Percentiles rank a stretch among this genome's conserved stretches.
Evolutionary conservation across 2,888 invertebrate genomes (phyloP).

Genomic region (Spodoptera exigua): DNA sequence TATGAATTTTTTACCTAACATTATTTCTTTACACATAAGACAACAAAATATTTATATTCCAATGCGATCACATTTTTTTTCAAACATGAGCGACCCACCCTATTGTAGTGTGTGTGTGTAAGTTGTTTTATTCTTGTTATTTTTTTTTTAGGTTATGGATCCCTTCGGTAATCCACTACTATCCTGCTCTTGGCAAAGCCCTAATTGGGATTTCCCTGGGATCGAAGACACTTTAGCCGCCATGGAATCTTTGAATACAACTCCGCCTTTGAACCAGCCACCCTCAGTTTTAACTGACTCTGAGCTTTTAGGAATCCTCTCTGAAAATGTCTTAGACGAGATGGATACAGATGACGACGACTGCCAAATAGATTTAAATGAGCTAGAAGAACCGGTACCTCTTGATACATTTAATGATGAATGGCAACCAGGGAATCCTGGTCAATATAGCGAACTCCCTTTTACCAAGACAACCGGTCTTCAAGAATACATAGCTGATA

Average conservation of each 20-base stretch:
- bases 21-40: too few species aligned
- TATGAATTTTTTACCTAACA: too few species aligned
- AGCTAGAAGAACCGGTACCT: slow-evolving; percentile 18
- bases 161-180: slow-evolving; percentile 13
- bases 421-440: slow-evolving; percentile 34
- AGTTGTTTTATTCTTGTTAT: slow-evolving; percentile 1
- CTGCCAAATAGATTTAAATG: slow-evolving; percentile 18
- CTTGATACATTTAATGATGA: slow-evolving; percentile 13
- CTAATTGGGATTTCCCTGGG: slow-evolving; percentile 11
- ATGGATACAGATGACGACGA: slow-evolving; percentile 25
- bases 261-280: slow-evolving; percentile 10
- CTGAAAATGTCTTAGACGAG: slow-evolving; percentile 29
- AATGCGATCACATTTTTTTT: too few species aligned
- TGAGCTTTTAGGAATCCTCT: slow-evolving; percentile 21
- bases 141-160: slow-evolving; percentile 14
- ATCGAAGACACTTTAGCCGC: slow-evolving; percentile 6
- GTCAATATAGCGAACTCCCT: slow-evolving; percentile 10
- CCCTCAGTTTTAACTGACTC: slow-evolving; percentile 15
- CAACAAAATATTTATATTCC: too few species aligned
- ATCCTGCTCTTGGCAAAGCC: slow-evolving; percentile 15
- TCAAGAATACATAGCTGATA: slow-evolving; percentile 39
- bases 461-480: slow-evolving; percentile 30
- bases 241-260: slow-evolving; percentile 6
- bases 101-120: too few species aligned
- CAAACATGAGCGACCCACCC: too few species aligned